These are phyloP conservation scores for Vicugna pacos DNA, from an alignment of 2,113 vertebrate genomes.

Conservation along the genomic window DNA sequence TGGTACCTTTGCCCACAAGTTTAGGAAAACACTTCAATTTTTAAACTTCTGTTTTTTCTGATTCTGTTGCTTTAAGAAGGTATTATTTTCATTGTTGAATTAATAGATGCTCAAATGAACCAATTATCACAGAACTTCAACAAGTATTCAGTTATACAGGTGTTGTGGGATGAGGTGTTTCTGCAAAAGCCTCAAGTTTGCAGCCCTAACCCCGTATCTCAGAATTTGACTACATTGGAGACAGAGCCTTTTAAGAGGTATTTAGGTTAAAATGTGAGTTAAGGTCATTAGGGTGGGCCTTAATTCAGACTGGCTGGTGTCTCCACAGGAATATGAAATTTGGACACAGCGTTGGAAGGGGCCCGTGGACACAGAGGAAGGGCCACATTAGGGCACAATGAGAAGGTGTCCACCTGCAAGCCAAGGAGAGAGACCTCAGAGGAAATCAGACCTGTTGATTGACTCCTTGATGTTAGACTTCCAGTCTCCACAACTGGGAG, in stretches of 20 bases:
- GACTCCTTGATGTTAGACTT: background rate
- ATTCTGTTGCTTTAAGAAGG: background rate
- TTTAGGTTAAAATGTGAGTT: background rate
- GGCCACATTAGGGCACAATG: background rate
- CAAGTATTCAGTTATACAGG: background rate
- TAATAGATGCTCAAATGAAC: background rate
- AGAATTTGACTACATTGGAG: background rate
- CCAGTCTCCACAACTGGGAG: background rate
- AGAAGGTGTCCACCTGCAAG: background rate
- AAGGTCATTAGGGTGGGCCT: background rate
- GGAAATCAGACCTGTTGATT: background rate
- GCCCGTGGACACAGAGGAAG: background rate
- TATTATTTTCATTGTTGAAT: background rate
- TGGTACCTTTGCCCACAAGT: background rate
- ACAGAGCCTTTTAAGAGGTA: background rate
- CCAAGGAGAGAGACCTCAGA: background rate
- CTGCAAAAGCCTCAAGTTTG: background rate
- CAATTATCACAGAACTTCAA: background rate
- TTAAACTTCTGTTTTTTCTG: background rate
- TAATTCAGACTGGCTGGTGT: background rate
- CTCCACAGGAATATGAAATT: background rate
- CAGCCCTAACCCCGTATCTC: background rate
- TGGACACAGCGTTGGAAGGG: background rate
- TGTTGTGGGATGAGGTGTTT: background rate
- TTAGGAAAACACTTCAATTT: background rate